Conservation (phyloP, 2,113 vertebrate genomes). For the Eonycteris spelaea region DNA sequence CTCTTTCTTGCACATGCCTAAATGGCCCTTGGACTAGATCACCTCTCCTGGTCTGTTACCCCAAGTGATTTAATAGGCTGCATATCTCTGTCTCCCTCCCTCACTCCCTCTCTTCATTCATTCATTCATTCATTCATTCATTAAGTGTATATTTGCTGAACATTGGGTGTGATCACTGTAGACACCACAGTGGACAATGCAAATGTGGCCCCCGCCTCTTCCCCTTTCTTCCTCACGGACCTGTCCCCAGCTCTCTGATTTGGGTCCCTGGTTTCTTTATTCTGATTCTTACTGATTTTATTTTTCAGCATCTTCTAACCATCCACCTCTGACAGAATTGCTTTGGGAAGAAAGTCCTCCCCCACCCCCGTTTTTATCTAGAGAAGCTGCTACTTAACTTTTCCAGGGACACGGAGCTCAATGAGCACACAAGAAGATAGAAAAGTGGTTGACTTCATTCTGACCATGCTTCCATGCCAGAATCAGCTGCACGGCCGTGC, state of each 20-base stretch:
- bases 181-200: neutral
- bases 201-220: neutral
- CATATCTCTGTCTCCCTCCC: neutral
- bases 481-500: neutral
- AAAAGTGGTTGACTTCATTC: neutral
- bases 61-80: neutral
- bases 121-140: neutral
- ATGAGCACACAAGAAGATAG: neutral
- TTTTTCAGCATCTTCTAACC: neutral
- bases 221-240: neutral
- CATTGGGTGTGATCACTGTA: neutral
- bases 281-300: neutral
- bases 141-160: neutral
- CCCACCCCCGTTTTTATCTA: neutral
- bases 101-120: neutral
- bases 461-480: neutral
- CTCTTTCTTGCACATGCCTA: neutral
- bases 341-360: neutral
- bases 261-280: neutral
- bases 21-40: neutral
- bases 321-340: neutral
- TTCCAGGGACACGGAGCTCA: neutral
- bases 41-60: neutral
- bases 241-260: neutral
- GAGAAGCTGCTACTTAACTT: neutral